These are phyloP conservation scores for Coecobrya sp. DNA, from an alignment of 2,888 invertebrate species.

Conservation along the genomic window DNA sequence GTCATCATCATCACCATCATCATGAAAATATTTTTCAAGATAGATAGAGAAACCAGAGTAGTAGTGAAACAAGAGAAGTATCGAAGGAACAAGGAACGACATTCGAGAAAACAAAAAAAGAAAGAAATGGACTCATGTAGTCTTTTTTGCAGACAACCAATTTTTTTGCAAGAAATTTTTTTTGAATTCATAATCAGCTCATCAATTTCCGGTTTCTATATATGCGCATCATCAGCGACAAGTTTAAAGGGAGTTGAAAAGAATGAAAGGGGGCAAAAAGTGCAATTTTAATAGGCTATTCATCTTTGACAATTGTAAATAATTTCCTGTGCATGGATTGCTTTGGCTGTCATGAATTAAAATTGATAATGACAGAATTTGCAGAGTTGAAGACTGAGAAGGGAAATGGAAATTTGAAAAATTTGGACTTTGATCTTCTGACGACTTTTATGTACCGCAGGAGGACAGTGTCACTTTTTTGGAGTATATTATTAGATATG, in stretches of 20 bases:
- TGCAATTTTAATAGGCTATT: too few species aligned
- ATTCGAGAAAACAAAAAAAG: slow-evolving; percentile 41
- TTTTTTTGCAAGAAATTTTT: neutral
- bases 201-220: neutral
- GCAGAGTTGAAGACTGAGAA: neutral
- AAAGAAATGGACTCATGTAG: slow-evolving; percentile 50
- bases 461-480: slow-evolving; percentile 28
- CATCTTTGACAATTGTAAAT: too few species aligned
- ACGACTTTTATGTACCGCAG: neutral
- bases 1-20: slow-evolving; percentile 40
- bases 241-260: too few species aligned
- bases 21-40: slow-evolving; percentile 47
- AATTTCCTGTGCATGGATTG: too few species aligned
- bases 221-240: neutral
- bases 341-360: too few species aligned
- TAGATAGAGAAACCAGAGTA: slow-evolving; percentile 39
- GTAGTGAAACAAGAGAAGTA: slow-evolving; percentile 39
- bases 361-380: neutral
- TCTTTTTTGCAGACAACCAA: slow-evolving; percentile 6
- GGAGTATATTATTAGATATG: slow-evolving; percentile 4
- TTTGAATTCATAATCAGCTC: neutral
- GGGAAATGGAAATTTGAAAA: neutral
- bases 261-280: too few species aligned
- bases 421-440: neutral
- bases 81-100: slow-evolving; percentile 57